A percentile compares a stretch with the other conserved stretches of the same genome.
These are phyloP conservation scores for Eurois occulta DNA, from an alignment of 2,888 invertebrate species.

Conservation along the genomic window DNA sequence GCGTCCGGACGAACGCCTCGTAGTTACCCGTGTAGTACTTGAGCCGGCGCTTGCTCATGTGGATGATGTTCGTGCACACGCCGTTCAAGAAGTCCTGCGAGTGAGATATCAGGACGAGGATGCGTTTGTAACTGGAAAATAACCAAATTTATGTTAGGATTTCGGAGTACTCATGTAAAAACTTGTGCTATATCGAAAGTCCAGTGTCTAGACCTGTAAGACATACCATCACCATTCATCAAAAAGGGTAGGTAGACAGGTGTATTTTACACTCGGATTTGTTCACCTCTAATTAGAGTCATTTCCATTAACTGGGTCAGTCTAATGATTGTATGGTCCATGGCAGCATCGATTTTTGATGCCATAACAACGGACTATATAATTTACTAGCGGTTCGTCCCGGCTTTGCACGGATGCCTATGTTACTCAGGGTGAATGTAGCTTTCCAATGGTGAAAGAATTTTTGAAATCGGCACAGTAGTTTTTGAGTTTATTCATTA, in stretches of 20 bases:
- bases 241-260: neutral
- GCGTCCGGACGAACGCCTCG: conserved; percentile 98
- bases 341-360: neutral
- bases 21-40: conserved; percentile 99
- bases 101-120: conserved; percentile 99
- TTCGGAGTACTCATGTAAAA: neutral
- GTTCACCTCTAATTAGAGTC: neutral
- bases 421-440: no score
- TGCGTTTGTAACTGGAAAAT: conserved; percentile 95
- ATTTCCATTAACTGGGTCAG: neutral
- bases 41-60: conserved; percentile 97
- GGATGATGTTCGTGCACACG: conserved; percentile 98
- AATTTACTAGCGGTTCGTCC: no score
- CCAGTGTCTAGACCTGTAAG: neutral
- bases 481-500: no score
- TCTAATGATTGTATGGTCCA: neutral
- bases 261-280: neutral
- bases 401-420: no score
- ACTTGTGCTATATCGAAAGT: neutral
- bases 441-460: no score
- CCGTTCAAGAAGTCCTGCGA: conserved; percentile 99
- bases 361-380: neutral
- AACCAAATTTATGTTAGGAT: conserved; percentile 10
- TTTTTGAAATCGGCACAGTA: no score
- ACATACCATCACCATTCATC: neutral